Evolutionary conservation across 2,113 vertebrate species (phyloP), one percentile per base, ranked within the genome.

Genomic region (Ellobius talpinus): DNA sequence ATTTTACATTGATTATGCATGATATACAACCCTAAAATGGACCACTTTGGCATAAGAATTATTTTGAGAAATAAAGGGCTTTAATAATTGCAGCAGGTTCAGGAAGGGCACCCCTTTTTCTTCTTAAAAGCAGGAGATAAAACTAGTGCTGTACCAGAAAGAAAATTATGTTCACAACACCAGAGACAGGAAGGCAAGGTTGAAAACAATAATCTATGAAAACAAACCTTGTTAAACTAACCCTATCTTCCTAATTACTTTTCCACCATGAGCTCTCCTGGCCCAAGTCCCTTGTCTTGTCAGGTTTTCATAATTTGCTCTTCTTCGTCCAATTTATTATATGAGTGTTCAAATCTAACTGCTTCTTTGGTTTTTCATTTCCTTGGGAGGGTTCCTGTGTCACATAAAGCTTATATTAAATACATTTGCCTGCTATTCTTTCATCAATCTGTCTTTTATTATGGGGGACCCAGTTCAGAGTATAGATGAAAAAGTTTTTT

Each of bases 191-290:
- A 90, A 87, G 63, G 61, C 63, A 86, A n/a, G 7, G 42, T 65
- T 79, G 72, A 87, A 55, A 86, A 85, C 55, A 86, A 85, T 21
- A 58, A 33, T 50, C 90, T 77, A 45, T 74, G 65, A 52, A 89
- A 93, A 86, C 42, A 93, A 93, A 86, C 52, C 50, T 96, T 78
- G 26, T 90, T 90, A 85, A 96, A 90, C 52, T 85, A 90, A 86
- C 33, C 36, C 72, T 93, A 90, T 90, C 95, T 93, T 72, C 73
- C 65, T 96, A 93, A 93, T 90, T 90, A 90, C 73, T 90, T 93
- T 93, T 93, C 52, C 31, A 79, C 36, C 81, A 79, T 55, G 42
- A 72, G 72, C 79, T 55, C 21, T 50, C 81, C 14, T 9, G 42
- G 52, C 21, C 50, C 79, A 96, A 78, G 63, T 26, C 63, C 42